Conservation (phyloP, 2,797 vertebrate genomes). For the Myoxocephalus aenaeus region DNA sequence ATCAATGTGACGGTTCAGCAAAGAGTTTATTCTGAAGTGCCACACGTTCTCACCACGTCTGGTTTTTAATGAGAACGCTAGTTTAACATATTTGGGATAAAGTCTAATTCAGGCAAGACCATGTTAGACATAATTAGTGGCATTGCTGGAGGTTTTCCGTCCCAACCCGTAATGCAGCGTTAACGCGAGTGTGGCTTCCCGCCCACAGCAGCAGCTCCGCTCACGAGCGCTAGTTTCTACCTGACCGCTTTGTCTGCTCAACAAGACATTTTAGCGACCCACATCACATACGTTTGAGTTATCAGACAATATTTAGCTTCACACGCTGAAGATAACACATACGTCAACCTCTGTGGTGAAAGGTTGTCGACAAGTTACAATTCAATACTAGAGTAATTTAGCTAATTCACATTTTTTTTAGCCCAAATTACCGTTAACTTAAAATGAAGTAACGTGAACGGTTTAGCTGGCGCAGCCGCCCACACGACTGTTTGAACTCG, state of each 20-base stretch:
- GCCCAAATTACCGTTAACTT: slow-evolving; percentile 38
- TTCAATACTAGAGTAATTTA: slow-evolving; percentile 23
- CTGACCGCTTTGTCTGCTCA: slow-evolving; percentile 73
- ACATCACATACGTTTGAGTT: slow-evolving; percentile 17
- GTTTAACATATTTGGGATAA: fast-evolving
- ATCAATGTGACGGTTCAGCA: slow-evolving; percentile 6
- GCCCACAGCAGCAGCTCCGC: slow-evolving; percentile 75
- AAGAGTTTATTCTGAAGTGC: slow-evolving; percentile 34
- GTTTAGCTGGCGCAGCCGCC: not conserved
- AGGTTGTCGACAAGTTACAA: not conserved
- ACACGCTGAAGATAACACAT: not conserved
- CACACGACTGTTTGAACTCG: too few species aligned
- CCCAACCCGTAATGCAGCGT: slow-evolving; percentile 23
- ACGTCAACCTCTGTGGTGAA: fast-evolving
- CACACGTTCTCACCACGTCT: not conserved
- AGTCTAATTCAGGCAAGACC: not conserved
- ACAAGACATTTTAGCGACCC: slow-evolving; percentile 19
- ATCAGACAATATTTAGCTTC: not conserved
- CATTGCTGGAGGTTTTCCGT: not conserved
- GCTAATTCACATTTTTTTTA: not conserved
- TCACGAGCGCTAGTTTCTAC: slow-evolving; percentile 59
- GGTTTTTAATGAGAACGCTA: not conserved
- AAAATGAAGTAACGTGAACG: slow-evolving; percentile 13
- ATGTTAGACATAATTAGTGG: not conserved
- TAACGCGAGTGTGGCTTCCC: slow-evolving; percentile 70